A percentile compares a stretch with the other conserved stretches of the same genome.
Conservation (phyloP, 2,888 invertebrate genomes). For the Octodonta nipae region DNA sequence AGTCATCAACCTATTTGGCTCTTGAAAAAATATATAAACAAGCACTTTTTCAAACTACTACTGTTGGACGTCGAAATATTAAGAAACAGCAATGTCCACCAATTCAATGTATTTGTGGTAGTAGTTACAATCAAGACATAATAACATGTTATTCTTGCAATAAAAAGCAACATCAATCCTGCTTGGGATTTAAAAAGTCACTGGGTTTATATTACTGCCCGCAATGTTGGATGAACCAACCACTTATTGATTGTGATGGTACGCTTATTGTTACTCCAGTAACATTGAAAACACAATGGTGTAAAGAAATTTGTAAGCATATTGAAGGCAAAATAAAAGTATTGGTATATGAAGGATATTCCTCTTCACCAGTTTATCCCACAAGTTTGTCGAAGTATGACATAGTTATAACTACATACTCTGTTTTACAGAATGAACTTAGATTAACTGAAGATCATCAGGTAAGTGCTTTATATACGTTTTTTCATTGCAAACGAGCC, state of each 20-base stretch:
- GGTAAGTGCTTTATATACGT: conserved; percentile 17
- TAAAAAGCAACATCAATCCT: conserved; percentile 48
- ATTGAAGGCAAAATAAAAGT: conserved; percentile 39
- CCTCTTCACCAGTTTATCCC: conserved; percentile 46
- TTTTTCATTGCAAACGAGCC: no score
- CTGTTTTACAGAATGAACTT: conserved; percentile 47
- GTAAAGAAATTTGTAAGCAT: conserved; percentile 53
- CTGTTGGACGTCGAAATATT: no score
- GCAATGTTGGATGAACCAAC: conserved; percentile 46
- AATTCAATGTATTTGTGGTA: conserved; percentile 37
- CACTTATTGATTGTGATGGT: conserved; percentile 41
- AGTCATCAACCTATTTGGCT: no score
- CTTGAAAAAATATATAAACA: no score
- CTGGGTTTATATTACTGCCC: conserved; percentile 45
- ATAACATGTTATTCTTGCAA: conserved; percentile 44
- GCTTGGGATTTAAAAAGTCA: conserved; percentile 42
- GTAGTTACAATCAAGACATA: conserved; percentile 16
- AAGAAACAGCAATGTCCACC: conserved; percentile 10
- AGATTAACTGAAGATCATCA: conserved; percentile 42
- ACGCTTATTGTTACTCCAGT: conserved; percentile 62
- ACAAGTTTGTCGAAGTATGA: conserved; percentile 48
- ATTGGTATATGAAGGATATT: conserved; percentile 40
- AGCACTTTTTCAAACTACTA: no score
- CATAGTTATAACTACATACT: conserved; percentile 60
- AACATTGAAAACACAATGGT: conserved; percentile 58